Conservation (phyloP, 2,797 vertebrate genomes). For the Pogoniulus pusillus region DNA sequence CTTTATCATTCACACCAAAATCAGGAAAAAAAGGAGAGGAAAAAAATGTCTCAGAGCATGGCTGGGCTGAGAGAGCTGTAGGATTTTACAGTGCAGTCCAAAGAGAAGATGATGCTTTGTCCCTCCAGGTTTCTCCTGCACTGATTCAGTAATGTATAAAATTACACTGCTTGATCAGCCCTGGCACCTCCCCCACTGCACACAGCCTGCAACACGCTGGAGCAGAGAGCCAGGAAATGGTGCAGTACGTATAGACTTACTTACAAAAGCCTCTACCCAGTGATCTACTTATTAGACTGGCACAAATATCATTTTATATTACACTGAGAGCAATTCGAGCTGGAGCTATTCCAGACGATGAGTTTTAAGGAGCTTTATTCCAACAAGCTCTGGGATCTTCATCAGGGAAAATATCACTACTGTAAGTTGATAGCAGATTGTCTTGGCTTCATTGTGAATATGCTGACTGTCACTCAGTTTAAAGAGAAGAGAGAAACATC, state of each 20-base stretch:
- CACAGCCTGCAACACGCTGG: slow-evolving; percentile 85
- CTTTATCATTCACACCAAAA: slow-evolving; percentile 82
- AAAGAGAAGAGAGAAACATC: slow-evolving; percentile 56
- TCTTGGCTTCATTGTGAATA: slow-evolving; percentile 64
- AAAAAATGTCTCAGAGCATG: slow-evolving; percentile 79
- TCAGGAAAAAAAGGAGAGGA: slow-evolving; percentile 40
- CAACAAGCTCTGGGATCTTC: slow-evolving; percentile 28
- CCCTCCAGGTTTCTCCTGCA: slow-evolving; percentile 76
- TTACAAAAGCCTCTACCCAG: slow-evolving; percentile 60
- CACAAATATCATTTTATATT: slow-evolving; percentile 50
- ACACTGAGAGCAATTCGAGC: not conserved
- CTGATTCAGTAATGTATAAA: slow-evolving; percentile 79
- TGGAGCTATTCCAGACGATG: slow-evolving; percentile 16
- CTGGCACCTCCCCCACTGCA: slow-evolving; percentile 82
- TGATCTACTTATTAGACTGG: slow-evolving; percentile 56
- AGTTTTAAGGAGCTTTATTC: slow-evolving; percentile 24
- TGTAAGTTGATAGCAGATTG: slow-evolving; percentile 60
- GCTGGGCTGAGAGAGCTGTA: slow-evolving; percentile 76
- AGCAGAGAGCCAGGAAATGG: slow-evolving; percentile 85
- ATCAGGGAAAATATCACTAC: slow-evolving; percentile 39
- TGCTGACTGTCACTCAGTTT: slow-evolving; percentile 57
- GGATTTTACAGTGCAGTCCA: slow-evolving; percentile 82
- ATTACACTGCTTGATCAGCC: slow-evolving; percentile 75
- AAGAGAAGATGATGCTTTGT: slow-evolving; percentile 71
- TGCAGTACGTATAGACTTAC: slow-evolving; percentile 80